Base-by-base conservation (phyloP, 2,113 vertebrate genomes). In the Amazona guildingii region DNA sequence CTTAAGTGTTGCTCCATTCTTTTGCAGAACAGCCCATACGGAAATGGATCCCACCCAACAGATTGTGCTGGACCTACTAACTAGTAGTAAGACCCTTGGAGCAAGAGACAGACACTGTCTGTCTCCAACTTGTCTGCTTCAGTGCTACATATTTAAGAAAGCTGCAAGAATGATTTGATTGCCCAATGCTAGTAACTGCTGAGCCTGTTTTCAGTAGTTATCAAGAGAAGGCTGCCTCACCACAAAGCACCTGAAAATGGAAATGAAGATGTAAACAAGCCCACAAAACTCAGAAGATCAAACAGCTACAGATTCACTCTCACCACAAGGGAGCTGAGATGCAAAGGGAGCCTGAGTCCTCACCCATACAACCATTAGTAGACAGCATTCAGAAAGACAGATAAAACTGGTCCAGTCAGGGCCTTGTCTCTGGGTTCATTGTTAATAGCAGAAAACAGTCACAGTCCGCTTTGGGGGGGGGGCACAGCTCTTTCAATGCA, bases 271-370 rank as follows among this genome's bases (percentile, higher is more conserved):
- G 52, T 51, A 91, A 93, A 90, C 46, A 89, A 92, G 73, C 19
- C 74, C 87, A 75, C 77, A 91, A 87, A 96, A 66, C 69, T 87
- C 43, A 51, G 20, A 84, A 91, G 67, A 95, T 94, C 82, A 87
- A 93, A 91, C 19, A 79, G 74, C 62, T 90, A 73, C 78, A 75
- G 61, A 94, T 75, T 66, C 27, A 1, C 69, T 68, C 33, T 84
- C 66, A 67, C 77, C 81, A 73, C 74, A 93, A 64, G 44, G 69
- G 28, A 77, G 37, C 11, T 0, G 0, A 94, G 76, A 89, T 66
- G 5, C 11, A 96, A 90, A 75, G 1, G 2, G 23, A 81, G 39
- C 18, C 4, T 5, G 12, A 75, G 35, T 66, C 57, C 62, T 89
- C 52, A 59, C 12, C 48, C 20, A 24, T 3, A 49, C 13, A 92